Evolutionary conservation across 2,113 vertebrate species (phyloP), one percentile per base, ranked within the genome.

Genomic region (Esox niger): DNA sequence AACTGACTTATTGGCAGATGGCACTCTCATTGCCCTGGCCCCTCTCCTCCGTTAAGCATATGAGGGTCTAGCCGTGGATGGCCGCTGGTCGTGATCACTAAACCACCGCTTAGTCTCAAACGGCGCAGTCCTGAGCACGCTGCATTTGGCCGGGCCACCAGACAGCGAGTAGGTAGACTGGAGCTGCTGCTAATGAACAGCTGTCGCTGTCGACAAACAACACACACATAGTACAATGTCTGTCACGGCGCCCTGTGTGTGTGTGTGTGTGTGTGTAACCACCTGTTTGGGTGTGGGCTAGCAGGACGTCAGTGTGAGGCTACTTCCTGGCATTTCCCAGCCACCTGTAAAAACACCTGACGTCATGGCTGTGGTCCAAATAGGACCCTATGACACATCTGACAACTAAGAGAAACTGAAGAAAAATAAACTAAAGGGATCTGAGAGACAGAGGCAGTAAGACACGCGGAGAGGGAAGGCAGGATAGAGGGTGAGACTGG

Each of bases 151-250:
- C n/a, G n/a, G n/a, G n/a, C n/a, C n/a, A n/a, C n/a, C n/a, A 38
- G 35, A 38, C 11, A 38, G 46, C 66, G 66, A 29, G 74, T 27
- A 73, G 63, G 26, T 74, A 64, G 60, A 70, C 64, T 27, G 43
- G 57, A 56, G 62, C 13, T 3, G 0, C 70, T 66, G 58, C 73
- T 89, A 87, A 86, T 85, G 81, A 87, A 83, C 88, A 89, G 84
- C 84, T 89, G 85, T 64, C 74, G 56, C 56, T 87, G 87, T 79
- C 87, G 84, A 71, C 8, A 8, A 63, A 77, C 3, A 38, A 46
- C 23, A 31, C 21, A 43, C 3, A 35, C 29, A 57, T 13, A 21
- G 73, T 70, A 31, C 27, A 47, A 5, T 62, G 4, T 2, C 35
- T 29, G n/a, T n/a, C n/a, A n/a, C n/a, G n/a, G n/a, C n/a, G n/a